These are phyloP conservation scores for Coluber constrictor DNA, from an alignment of 2,797 vertebrate species.

Conservation along the genomic window DNA sequence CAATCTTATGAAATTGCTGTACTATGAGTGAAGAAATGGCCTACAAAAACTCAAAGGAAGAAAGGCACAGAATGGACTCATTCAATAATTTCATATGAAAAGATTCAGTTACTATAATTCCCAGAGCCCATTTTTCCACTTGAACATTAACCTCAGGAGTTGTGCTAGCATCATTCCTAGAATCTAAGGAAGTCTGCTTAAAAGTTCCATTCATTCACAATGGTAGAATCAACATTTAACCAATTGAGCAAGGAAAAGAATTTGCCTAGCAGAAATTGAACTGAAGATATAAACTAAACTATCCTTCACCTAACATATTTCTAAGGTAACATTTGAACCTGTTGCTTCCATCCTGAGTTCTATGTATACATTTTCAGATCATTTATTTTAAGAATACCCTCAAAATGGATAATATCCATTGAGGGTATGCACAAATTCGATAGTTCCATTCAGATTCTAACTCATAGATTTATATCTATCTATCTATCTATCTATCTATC, in stretches of 20 bases:
- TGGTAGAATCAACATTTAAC: background rate
- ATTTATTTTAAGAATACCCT: background rate
- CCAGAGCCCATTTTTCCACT: background rate
- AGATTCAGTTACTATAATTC: background rate
- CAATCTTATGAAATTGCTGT: background rate
- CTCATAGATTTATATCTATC: too few relatives aligned
- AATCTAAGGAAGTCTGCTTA: background rate
- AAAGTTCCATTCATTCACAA: background rate
- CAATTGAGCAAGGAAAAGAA: background rate
- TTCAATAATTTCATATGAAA: background rate
- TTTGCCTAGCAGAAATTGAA: background rate
- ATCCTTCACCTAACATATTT: background rate
- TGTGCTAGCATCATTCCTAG: background rate
- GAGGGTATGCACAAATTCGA: background rate
- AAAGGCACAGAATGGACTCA: background rate
- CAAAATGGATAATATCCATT: background rate
- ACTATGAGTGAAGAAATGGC: background rate
- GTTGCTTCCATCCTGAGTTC: background rate
- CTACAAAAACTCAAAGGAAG: background rate
- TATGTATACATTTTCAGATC: background rate
- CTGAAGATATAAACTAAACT: background rate
- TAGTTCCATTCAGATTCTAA: background rate
- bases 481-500: too few relatives aligned
- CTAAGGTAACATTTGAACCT: background rate
- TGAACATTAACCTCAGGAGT: background rate